A percentile compares a stretch with the other conserved stretches of the same genome.
Conservation (phyloP, 2,797 vertebrate genomes). For the Tympanoctomys barrerae region DNA sequence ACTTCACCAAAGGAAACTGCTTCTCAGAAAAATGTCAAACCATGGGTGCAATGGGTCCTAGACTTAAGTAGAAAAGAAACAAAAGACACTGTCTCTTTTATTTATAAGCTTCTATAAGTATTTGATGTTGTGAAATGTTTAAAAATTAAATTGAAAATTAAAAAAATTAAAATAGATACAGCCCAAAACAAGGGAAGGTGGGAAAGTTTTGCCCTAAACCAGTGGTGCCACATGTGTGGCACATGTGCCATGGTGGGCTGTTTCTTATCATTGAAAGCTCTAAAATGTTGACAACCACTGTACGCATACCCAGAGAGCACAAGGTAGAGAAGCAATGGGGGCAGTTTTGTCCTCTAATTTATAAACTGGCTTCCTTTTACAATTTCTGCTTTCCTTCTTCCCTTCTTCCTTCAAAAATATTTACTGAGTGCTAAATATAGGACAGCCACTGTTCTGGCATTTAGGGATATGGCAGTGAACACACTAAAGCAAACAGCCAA, state of each 20-base stretch:
- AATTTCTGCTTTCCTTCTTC: neutral
- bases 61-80: neutral
- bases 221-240: neutral
- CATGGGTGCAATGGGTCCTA: neutral
- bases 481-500: neutral
- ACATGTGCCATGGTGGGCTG: neutral
- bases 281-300: neutral
- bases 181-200: neutral
- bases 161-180: conserved; percentile 11
- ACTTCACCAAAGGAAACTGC: conserved; percentile 6
- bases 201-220: neutral
- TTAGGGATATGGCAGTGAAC: neutral
- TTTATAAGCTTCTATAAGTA: conserved; percentile 32
- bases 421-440: neutral
- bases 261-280: neutral
- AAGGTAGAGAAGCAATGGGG: neutral
- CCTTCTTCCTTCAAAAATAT: neutral
- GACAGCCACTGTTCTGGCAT: neutral
- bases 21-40: neutral
- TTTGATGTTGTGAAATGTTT: conserved; percentile 10
- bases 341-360: neutral
- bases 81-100: neutral
- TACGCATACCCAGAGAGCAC: neutral
- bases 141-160: conserved; percentile 14
- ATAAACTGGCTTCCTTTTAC: neutral